Base-by-base conservation (phyloP, 2,888 invertebrate species). In the Hofmannophila pseudospretella region DNA sequence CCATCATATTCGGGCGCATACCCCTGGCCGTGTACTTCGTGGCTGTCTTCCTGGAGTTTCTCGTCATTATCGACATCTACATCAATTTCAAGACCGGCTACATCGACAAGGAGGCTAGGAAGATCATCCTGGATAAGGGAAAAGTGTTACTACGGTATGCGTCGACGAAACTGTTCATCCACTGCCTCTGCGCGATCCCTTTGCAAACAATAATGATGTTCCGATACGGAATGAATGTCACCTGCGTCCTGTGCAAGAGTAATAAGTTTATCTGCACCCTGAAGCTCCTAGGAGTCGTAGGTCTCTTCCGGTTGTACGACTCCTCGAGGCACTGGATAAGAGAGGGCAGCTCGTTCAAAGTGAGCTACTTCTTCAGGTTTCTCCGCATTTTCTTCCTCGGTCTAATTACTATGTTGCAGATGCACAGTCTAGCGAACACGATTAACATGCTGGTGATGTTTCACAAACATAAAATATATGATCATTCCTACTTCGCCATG, bases 151-250 rank as follows among this genome's bases (percentile, higher is more conserved):
- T 52, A 0, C 43, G 54, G 2, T 67, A 57, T 40, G 49, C 54
- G 14, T 55, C 55, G 0, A 63, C 46, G 0, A 58, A 58, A 8
- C 23, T 67, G 4, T 66, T 59, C 33, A 7, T 68, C 0, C 60
- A 68, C 26, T 47, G 42, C 0, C 46, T 45, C 0, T 51, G 58
- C 1, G 54, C 62, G 1, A 49, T 65, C n/a, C 67, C 67, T 0
- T 16, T 58, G 0, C 52, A 60, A 12, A 40, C 44, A 4, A 32
- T 66, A 3, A 42, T 65, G 45, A 45, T 61, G 12, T 4, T 65
- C 1, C 49, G 58, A 28, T 55, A 54, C 13, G 60, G 66, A 0
- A 11, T 25, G 3, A 13, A 51, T 5, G 40, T 55, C 4, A n/a
- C 31, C 4, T 59, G 59, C 11, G 4, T 36, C 0, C 10, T 48